A percentile compares a stretch with the other conserved stretches of the same genome.
Conservation (phyloP, 23 tunicate species). For the Aplidium turbinatum region DNA sequence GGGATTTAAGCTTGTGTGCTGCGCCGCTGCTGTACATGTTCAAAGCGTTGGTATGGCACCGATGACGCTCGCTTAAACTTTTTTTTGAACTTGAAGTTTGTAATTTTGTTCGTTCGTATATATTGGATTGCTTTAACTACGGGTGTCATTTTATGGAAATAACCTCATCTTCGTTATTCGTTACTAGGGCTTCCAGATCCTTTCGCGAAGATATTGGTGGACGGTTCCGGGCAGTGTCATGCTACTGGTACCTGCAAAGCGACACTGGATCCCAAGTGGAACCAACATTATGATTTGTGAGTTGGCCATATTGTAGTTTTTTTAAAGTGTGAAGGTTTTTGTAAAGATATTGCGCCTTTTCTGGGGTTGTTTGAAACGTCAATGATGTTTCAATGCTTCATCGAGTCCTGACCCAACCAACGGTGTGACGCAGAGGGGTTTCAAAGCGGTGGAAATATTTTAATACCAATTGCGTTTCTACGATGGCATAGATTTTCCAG, state of each 20-base stretch:
- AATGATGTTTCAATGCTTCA: no score
- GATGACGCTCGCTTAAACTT: not conserved
- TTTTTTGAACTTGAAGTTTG: not conserved
- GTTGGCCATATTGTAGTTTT: conserved; percentile 24
- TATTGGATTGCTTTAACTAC: no score
- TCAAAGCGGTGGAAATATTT: no score
- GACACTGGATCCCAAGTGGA: conserved; percentile 94
- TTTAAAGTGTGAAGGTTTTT: not conserved
- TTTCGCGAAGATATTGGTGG: conserved; percentile 77
- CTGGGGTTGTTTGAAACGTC: not conserved
- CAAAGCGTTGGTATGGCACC: no score
- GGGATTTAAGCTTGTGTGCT: no score
- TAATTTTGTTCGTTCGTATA: not conserved
- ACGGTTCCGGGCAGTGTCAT: conserved; percentile 90
- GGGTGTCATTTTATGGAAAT: no score
- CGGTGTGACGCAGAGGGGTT: no score
- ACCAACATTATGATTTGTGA: conserved; percentile 92
- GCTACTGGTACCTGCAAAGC: conserved; percentile 73
- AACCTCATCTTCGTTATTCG: no score
- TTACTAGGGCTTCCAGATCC: conserved; percentile 96
- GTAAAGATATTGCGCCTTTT: not conserved
- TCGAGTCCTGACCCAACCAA: no score
- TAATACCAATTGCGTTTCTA: no score
- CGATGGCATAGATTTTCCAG: no score
- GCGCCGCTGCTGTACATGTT: no score